Base-by-base conservation (phyloP, 2,113 vertebrate species). In the Malurus melanocephalus region DNA sequence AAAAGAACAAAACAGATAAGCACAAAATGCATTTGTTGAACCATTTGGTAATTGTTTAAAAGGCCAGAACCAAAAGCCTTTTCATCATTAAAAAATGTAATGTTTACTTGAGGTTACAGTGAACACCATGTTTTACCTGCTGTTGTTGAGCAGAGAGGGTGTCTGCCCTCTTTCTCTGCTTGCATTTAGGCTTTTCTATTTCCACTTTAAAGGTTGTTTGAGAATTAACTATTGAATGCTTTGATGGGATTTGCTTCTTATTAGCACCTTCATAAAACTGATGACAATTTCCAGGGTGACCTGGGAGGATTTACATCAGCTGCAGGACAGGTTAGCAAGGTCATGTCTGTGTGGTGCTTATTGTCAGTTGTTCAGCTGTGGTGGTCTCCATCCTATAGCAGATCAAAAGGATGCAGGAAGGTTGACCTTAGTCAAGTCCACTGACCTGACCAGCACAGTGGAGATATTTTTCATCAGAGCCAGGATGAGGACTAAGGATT, bases 81-180 rank as follows among this genome's bases (percentile, higher is more conserved):
- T 21, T 16, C 3, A 6, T 38, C 62, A 55, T 33, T 67, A 40
- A 32, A 49, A 62, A 55, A 46, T 3, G 0, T 46, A 11, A 15
- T 49, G 10, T 23, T 71, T 59, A 42, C 24, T n/a, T 71, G 53
- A 59, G 17, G 13, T 66, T 74, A 27, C 24, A 27, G 30, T 27
- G 26, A 55, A 8, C 14, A 24, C 11, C n/a, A 24, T 0, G 0
- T 74, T 89, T 30, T 26, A 17, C 10, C 1, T 55, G 16, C 17
- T 79, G 53, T 51, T 11, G 6, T 16, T 76, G 77, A 59, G 23
- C 40, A 13, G 38, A 64, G 19, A 48, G 9, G 2, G 2, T 74
- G 45, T 61, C 48, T 48, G 20, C 27, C 7, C 9, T 51, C 17
- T 30, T 27, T 77, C 11, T 83, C 23, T 85, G 28, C 69, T 71